Conservation (phyloP, 1,140 invertebrate species). For the Galleria mellonella region DNA sequence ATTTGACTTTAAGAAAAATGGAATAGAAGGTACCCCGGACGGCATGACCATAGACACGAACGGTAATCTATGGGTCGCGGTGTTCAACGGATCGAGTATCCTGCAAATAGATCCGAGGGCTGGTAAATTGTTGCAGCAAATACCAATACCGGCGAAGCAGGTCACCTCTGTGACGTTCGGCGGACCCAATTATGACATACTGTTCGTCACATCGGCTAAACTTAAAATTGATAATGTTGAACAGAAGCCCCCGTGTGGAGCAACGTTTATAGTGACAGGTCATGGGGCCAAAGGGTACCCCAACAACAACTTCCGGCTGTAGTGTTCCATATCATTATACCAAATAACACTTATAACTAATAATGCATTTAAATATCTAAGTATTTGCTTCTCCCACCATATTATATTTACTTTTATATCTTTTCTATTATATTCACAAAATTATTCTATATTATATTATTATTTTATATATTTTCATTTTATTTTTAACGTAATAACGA, state of each 20-base stretch:
- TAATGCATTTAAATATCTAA: no score
- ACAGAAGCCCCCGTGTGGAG: conserved; percentile 77
- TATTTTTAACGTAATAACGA: no score
- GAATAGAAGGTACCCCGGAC: conserved; percentile 76
- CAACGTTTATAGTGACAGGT: conserved; percentile 81
- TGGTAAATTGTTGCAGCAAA: conserved; percentile 70
- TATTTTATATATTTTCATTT: no score
- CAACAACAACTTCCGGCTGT: conserved; percentile 27
- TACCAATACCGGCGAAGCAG: conserved; percentile 80
- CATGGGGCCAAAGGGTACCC: conserved; percentile 76
- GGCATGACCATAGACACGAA: conserved; percentile 83
- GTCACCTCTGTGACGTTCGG: conserved; percentile 89
- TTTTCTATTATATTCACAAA: no score
- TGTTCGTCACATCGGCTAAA: conserved; percentile 84
- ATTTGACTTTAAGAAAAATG: conserved; percentile 73
- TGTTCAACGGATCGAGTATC: conserved; percentile 73
- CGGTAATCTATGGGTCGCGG: conserved; percentile 83
- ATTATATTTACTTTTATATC: no score
- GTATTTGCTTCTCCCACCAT: no score
- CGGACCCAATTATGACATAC: conserved; percentile 81
- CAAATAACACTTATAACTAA: no score
- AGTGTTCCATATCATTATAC: no score
- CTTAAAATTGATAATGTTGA: conserved; percentile 52
- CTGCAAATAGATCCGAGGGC: conserved; percentile 49
- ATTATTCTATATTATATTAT: no score